Evolutionary conservation across 1,140 invertebrate genomes (phyloP), one percentile per base, ranked within the genome.

Genomic region (Neodiprion pinetum): DNA sequence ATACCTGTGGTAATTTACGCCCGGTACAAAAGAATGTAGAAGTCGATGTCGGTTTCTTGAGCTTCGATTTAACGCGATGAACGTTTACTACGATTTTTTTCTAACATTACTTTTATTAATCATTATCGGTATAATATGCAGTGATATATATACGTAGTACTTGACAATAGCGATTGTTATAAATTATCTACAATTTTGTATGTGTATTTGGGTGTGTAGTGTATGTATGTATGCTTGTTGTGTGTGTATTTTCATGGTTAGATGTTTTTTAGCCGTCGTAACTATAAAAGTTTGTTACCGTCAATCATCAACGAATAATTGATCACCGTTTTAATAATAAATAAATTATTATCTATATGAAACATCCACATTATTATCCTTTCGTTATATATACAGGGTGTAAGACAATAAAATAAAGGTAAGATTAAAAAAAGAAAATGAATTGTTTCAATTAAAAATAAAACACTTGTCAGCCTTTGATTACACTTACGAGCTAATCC

Each of bases 81-180:
- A 40, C 28, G 28, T 1, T 40, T 3, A 40, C 28, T 40, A 40
- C 28, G 28, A 40, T 40, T 61, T 61, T 84, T 83, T 85, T 85
- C 28, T 82, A 86, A 87, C 83, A 82, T 87, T 87, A 85, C 81
- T 81, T 86, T 87, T 87, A 88, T 87, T 88, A 85, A 86, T 86
- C 80, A 81, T 85, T 84, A 88, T 87, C 79, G 80, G 80, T 87
- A 86, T 85, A 86, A 86, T 86, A 84, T 83, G 83, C 81, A 85
- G 83, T 84, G 81, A 85, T 84, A 85, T 83, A 79, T 75, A 81
- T 85, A 84, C 75, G 78, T 79, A 81, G 78, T 85, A 87, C 80
- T 86, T 83, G 83, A 87, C 85, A 85, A 84, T 86, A 86, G 83
- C 84, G 82, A 84, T 86, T 86, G 82, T 85, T 86, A 88, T 80